A percentile compares a stretch with the other conserved stretches of the same genome.
Evolutionary conservation across 2,888 invertebrate species (phyloP).

Genomic region (Conistra vaccinii): DNA sequence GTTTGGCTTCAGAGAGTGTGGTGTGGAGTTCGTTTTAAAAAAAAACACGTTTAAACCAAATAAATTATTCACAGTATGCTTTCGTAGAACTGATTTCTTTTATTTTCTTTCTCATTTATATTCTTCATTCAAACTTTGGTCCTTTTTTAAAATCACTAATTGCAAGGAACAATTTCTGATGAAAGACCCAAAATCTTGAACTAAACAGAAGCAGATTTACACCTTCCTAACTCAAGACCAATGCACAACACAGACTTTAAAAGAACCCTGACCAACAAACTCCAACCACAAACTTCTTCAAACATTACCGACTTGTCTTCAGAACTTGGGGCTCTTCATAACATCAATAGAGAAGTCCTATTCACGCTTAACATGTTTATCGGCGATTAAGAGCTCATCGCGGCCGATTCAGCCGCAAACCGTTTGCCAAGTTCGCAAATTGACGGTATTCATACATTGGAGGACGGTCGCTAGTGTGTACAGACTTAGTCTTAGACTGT

Average conservation of each 20-base stretch:
- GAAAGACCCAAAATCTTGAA: not conserved
- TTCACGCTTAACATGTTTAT: slow-evolving; percentile 61
- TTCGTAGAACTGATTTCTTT: not conserved
- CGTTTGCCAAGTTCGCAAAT: slow-evolving; percentile 74
- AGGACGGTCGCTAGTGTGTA: slow-evolving; percentile 23
- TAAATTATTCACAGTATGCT: not conserved
- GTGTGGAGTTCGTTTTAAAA: not conserved
- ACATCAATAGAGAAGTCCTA: slow-evolving; percentile 42
- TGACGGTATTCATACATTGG: slow-evolving; percentile 72
- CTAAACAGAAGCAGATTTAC: not conserved
- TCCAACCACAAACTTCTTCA: slow-evolving; percentile 11
- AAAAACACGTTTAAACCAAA: not conserved
- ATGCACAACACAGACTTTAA: slow-evolving; percentile 3
- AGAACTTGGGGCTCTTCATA: slow-evolving; percentile 46
- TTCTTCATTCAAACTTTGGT: no score
- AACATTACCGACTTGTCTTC: slow-evolving; percentile 15
- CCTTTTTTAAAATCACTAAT: no score
- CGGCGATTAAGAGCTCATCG: slow-evolving; percentile 71
- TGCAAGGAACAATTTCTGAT: no score
- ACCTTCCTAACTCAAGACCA: no score
- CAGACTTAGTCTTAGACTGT: slow-evolving; percentile 5
- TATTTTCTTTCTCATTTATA: not conserved
- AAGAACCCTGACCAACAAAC: slow-evolving; percentile 7
- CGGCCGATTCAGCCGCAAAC: slow-evolving; percentile 69
- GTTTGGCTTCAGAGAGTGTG: not conserved